phyloP scores from a whole-genome alignment of 2,888 invertebrate species.

The Ophion obscuratus region DNA sequence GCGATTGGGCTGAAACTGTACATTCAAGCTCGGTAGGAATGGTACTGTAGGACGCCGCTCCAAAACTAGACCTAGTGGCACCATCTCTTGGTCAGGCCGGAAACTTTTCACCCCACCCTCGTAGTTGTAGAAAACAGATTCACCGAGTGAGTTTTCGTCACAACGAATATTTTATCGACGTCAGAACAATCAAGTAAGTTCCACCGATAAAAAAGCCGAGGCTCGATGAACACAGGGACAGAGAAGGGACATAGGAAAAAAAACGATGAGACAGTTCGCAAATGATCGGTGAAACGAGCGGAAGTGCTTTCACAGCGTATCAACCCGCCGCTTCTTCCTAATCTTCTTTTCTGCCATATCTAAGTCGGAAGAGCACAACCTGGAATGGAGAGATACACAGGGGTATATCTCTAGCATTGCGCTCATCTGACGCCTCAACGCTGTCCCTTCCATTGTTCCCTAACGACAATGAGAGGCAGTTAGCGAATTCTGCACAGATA shows the following conservation, averaged over 20 bases:
- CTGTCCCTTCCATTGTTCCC: slow-evolving; percentile 29
- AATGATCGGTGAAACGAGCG: slow-evolving; percentile 71
- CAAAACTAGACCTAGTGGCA: too few species aligned
- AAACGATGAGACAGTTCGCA: slow-evolving; percentile 5
- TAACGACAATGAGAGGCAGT: slow-evolving; percentile 26
- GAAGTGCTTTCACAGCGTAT: slow-evolving; percentile 69
- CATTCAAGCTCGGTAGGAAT: too few species aligned
- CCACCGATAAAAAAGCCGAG: neutral
- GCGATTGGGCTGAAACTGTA: too few species aligned
- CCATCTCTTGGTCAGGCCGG: too few species aligned
- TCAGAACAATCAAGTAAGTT: neutral
- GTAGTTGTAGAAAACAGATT: neutral
- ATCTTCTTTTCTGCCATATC: slow-evolving; percentile 26
- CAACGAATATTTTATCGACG: neutral
- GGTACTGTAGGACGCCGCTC: too few species aligned
- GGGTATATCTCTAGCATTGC: slow-evolving; percentile 1
- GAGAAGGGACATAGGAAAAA: neutral
- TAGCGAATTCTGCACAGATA: slow-evolving; percentile 14
- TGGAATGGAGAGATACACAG: neutral
- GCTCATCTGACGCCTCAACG: slow-evolving; percentile 13
- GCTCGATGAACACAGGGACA: neutral
- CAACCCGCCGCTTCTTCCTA: slow-evolving; percentile 65
- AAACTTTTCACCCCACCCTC: too few species aligned
- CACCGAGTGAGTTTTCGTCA: neutral
- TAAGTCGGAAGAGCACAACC: neutral